phyloP scores from a whole-genome alignment of 2,113 vertebrate species.

The Epinephelus lanceolatus region DNA sequence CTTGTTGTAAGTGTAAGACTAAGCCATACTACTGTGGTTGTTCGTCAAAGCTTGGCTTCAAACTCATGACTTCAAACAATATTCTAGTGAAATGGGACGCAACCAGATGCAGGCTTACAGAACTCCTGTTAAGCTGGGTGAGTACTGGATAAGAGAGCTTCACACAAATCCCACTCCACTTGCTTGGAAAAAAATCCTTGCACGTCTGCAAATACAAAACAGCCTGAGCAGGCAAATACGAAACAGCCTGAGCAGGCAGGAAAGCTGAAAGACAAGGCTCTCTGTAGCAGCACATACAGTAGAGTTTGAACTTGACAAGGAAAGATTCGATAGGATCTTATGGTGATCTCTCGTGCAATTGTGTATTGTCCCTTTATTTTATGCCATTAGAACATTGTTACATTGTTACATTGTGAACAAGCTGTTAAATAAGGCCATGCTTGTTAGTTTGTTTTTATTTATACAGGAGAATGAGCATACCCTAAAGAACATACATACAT shows the following conservation, averaged over 20 bases:
- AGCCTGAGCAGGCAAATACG: slow-evolving; percentile 62
- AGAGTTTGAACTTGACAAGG: slow-evolving; percentile 10
- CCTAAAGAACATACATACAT: too few species aligned
- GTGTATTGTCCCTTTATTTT: slow-evolving; percentile 49
- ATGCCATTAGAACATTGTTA: slow-evolving; percentile 44
- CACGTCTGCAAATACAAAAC: slow-evolving; percentile 71
- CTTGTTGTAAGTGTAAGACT: slow-evolving; percentile 15
- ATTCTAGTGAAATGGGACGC: slow-evolving; percentile 51
- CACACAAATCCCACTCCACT: slow-evolving; percentile 70
- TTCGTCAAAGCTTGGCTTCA: slow-evolving; percentile 46
- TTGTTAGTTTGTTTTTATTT: too few species aligned
- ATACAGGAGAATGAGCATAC: too few species aligned
- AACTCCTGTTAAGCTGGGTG: slow-evolving; percentile 60
- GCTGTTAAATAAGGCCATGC: too few species aligned
- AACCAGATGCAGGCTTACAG: slow-evolving; percentile 77
- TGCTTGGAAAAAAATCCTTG: slow-evolving; percentile 62
- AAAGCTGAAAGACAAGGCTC: slow-evolving; percentile 35
- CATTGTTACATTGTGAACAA: too few species aligned
- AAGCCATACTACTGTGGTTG: slow-evolving; percentile 36
- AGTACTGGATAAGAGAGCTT: slow-evolving; percentile 70
- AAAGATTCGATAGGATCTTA: neutral
- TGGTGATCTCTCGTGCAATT: slow-evolving; percentile 26
- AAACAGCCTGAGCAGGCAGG: slow-evolving; percentile 56
- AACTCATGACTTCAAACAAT: slow-evolving; percentile 54
- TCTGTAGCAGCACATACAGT: slow-evolving; percentile 21